phyloP scores from a whole-genome alignment of 1,140 invertebrate genomes.

The Aphidius ervi region DNA sequence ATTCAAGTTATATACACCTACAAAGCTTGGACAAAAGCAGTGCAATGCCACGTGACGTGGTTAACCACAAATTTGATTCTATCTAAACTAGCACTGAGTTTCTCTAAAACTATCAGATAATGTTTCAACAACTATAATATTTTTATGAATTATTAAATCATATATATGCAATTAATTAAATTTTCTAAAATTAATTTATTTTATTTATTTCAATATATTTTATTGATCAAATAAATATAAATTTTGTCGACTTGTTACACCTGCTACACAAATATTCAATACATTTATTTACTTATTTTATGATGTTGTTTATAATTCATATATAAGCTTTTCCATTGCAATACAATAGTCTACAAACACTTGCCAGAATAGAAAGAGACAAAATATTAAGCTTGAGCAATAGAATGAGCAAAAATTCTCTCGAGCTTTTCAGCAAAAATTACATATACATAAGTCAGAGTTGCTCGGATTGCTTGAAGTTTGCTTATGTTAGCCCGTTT shows the following conservation, averaged over 20 bases:
- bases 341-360: conserved; percentile 19
- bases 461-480: conserved; percentile 27
- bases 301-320: not conserved
- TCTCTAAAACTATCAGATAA: too few relatives aligned
- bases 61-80: conserved; percentile 37
- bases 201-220: too few relatives aligned
- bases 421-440: conserved; percentile 1
- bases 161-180: too few relatives aligned
- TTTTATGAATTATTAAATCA: not conserved
- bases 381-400: not conserved
- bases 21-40: conserved; percentile 19
- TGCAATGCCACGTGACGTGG: conserved; percentile 29
- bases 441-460: conserved; percentile 29
- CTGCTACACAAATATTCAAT: conserved; percentile 22
- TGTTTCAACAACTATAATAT: too few relatives aligned
- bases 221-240: too few relatives aligned
- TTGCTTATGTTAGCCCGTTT: conserved; percentile 37
- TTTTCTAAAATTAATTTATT: too few relatives aligned
- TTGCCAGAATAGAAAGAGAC: not conserved
- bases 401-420: not conserved
- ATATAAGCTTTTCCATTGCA: conserved; percentile 20
- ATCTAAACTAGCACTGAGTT: conserved; percentile 8
- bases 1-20: conserved; percentile 29
- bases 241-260: conserved; percentile 15
- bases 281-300: too few relatives aligned